Percentiles rank a stretch among this genome's conserved stretches.
phyloP scores from a whole-genome alignment of 1,140 invertebrate genomes.

The Spodoptera frugiperda region DNA sequence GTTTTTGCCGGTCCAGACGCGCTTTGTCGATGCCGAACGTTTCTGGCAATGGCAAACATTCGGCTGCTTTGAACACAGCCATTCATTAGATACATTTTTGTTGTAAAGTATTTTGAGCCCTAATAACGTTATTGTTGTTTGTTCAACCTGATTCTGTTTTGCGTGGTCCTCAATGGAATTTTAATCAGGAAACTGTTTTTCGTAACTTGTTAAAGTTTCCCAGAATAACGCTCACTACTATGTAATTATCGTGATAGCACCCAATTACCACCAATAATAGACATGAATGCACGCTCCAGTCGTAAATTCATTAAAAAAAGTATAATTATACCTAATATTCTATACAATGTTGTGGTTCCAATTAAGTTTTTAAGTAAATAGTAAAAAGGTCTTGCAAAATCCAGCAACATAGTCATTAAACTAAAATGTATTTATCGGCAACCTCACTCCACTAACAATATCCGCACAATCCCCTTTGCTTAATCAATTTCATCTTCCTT shows the following conservation, averaged over 20 bases:
- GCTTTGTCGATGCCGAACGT: slow-evolving; percentile 71
- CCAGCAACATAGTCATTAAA: background rate
- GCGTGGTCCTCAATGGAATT: background rate
- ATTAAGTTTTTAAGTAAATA: too few relatives aligned
- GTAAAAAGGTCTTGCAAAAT: background rate
- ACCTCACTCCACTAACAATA: background rate
- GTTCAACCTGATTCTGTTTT: slow-evolving; percentile 10
- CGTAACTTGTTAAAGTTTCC: too few relatives aligned
- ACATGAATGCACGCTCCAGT: too few relatives aligned
- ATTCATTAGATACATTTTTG: slow-evolving; percentile 60
- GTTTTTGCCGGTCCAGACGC: slow-evolving; percentile 62
- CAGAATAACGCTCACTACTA: too few relatives aligned
- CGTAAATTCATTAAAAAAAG: too few relatives aligned
- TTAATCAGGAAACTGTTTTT: too few relatives aligned
- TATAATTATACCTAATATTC: too few relatives aligned
- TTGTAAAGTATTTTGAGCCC: slow-evolving; percentile 50
- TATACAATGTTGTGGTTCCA: too few relatives aligned
- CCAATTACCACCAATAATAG: too few relatives aligned
- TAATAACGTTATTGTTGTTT: slow-evolving; percentile 41
- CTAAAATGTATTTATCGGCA: too few relatives aligned
- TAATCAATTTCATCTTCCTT: slow-evolving; percentile 34
- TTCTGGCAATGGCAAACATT: slow-evolving; percentile 68
- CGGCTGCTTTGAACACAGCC: slow-evolving; percentile 54
- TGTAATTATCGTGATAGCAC: too few relatives aligned
- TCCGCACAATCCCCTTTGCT: slow-evolving; percentile 5